phyloP scores from a whole-genome alignment of 2,797 vertebrate species.

The Clarias pachynema region DNA sequence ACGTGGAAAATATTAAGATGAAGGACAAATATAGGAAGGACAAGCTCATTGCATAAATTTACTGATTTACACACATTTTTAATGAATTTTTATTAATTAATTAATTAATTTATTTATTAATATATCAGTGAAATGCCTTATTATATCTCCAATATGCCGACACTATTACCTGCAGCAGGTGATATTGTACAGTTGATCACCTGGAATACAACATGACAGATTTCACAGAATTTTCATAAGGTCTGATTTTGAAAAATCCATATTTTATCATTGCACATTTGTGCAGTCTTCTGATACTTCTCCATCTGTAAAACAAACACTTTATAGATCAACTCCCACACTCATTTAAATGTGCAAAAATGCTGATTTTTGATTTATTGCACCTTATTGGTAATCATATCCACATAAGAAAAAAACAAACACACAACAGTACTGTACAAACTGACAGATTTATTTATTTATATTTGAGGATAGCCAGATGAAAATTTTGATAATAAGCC shows the following conservation, averaged over 20 bases:
- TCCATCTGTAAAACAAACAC: constrained; percentile 60
- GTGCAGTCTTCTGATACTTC: constrained; percentile 48
- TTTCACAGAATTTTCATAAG: constrained; percentile 63
- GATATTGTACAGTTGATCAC: constrained; percentile 40
- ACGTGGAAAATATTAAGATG: background rate
- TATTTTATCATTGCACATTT: constrained; percentile 63
- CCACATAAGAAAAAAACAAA: constrained; percentile 37
- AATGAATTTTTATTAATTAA: background rate
- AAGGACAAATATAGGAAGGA: background rate
- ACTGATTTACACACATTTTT: background rate
- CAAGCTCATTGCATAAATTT: background rate
- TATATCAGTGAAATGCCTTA: background rate
- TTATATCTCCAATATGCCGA: background rate
- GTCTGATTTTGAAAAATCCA: constrained; percentile 71
- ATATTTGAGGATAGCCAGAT: background rate
- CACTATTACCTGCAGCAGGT: constrained; percentile 26
- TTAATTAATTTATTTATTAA: no score
- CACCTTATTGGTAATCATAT: constrained; percentile 4
- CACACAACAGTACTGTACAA: constrained; percentile 32
- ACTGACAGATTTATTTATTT: constrained; percentile 13
- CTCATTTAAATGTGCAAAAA: constrained; percentile 31
- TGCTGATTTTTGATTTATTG: constrained; percentile 13
- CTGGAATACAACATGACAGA: constrained; percentile 56
- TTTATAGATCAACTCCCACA: constrained; percentile 47
- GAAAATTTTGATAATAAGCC: background rate